A percentile compares a stretch with the other conserved stretches of the same genome.
Evolutionary conservation across 2,888 invertebrate genomes (phyloP).

Genomic region (Chironomus tentans): DNA sequence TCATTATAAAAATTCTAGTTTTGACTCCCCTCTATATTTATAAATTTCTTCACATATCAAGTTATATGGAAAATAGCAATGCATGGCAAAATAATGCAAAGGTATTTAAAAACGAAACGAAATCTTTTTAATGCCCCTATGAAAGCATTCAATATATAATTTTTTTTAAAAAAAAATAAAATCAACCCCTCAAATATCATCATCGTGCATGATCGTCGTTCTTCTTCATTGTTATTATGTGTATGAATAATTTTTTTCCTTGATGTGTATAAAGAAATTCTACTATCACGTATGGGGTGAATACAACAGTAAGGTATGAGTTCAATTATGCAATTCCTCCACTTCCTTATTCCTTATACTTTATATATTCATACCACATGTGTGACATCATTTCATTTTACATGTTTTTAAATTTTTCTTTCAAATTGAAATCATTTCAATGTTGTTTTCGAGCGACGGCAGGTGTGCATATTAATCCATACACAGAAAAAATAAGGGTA

Average conservation of each 20-base stretch:
- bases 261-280: background rate
- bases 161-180: background rate
- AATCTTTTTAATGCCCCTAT: background rate
- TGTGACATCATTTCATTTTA: conserved; percentile 13
- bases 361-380: background rate
- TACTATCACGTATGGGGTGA: background rate
- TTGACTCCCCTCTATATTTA: background rate
- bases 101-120: background rate
- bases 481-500: conserved; percentile 25
- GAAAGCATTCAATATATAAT: background rate
- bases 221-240: background rate
- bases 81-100: background rate
- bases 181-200: conserved; percentile 20
- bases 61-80: background rate
- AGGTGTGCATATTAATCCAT: conserved; percentile 27
- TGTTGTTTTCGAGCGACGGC: conserved; percentile 21
- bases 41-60: background rate
- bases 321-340: background rate
- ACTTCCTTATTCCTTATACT: background rate
- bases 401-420: background rate
- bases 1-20: background rate
- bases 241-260: background rate
- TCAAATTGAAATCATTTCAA: background rate
- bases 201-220: background rate
- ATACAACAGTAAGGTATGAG: background rate